Conservation (phyloP, 2,888 invertebrate genomes). For the Chalcis sispes region DNA sequence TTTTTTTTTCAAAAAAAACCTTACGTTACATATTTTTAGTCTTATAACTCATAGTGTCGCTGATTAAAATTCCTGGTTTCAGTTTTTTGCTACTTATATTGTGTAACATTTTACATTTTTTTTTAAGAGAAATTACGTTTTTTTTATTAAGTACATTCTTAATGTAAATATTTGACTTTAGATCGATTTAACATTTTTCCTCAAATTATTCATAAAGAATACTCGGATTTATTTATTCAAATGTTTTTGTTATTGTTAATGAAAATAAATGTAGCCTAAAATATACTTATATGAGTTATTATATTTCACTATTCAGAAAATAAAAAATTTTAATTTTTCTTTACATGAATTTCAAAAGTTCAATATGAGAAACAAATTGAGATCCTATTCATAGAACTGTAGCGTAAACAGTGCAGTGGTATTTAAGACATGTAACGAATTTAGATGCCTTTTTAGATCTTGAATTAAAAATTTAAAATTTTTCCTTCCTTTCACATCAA, state of each 20-base stretch:
- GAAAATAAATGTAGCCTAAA: too few relatives aligned
- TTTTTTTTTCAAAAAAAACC: conserved; percentile 21
- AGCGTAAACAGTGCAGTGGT: conserved; percentile 10
- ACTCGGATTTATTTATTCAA: too few relatives aligned
- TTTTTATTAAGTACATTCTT: background rate
- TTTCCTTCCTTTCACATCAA: too few relatives aligned
- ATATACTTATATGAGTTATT: too few relatives aligned
- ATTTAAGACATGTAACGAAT: background rate
- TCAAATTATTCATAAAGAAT: too few relatives aligned
- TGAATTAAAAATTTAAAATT: too few relatives aligned
- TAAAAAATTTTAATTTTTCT: conserved; percentile 2
- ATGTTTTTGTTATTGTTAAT: too few relatives aligned
- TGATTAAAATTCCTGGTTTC: conserved; percentile 43
- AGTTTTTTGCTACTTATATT: too few relatives aligned
- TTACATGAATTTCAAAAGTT: conserved; percentile 8
- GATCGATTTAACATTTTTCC: too few relatives aligned
- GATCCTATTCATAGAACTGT: conserved; percentile 35
- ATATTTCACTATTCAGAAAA: too few relatives aligned
- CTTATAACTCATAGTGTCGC: conserved; percentile 10
- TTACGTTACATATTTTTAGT: conserved; percentile 40
- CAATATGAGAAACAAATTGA: background rate
- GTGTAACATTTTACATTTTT: too few relatives aligned
- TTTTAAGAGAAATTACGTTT: background rate
- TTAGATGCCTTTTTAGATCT: too few relatives aligned
- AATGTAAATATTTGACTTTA: background rate